These are phyloP conservation scores for Chloroceryle aenea DNA, from an alignment of 2,113 vertebrate species.

Conservation along the genomic window DNA sequence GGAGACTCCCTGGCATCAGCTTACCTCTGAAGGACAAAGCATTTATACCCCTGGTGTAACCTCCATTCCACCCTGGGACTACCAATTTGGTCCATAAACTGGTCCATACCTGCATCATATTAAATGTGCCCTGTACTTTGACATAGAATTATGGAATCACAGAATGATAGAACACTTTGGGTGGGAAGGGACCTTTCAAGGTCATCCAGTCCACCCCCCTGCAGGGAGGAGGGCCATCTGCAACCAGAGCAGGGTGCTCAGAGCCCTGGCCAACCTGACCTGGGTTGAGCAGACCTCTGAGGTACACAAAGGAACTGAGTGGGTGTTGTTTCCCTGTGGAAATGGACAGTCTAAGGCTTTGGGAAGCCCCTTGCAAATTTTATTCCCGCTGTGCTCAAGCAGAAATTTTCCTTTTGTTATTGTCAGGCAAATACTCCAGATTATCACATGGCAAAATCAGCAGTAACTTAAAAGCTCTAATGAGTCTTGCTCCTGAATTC, in stretches of 20 bases:
- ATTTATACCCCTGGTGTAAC: rapidly evolving
- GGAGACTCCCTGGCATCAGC: not conserved
- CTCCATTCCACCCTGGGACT: not conserved
- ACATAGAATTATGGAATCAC: too few relatives aligned
- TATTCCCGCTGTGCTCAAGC: not conserved
- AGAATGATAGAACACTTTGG: too few relatives aligned
- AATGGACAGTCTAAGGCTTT: not conserved
- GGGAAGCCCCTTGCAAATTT: not conserved
- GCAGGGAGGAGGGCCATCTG: too few relatives aligned
- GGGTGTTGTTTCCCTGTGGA: not conserved
- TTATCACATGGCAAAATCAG: not conserved
- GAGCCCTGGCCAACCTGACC: too few relatives aligned
- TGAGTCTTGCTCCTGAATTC: not conserved
- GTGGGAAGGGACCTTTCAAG: too few relatives aligned
- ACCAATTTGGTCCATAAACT: not conserved
- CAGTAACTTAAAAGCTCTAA: not conserved
- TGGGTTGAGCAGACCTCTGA: not conserved
- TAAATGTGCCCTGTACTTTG: not conserved
- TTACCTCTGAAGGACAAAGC: not conserved
- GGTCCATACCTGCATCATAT: not conserved
- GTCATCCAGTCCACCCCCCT: too few relatives aligned
- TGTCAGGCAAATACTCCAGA: not conserved
- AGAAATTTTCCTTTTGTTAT: not conserved
- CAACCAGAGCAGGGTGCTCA: too few relatives aligned
- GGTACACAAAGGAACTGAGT: not conserved